phyloP scores from a whole-genome alignment of 1,140 invertebrate genomes.

The Drosophila gunungcola region DNA sequence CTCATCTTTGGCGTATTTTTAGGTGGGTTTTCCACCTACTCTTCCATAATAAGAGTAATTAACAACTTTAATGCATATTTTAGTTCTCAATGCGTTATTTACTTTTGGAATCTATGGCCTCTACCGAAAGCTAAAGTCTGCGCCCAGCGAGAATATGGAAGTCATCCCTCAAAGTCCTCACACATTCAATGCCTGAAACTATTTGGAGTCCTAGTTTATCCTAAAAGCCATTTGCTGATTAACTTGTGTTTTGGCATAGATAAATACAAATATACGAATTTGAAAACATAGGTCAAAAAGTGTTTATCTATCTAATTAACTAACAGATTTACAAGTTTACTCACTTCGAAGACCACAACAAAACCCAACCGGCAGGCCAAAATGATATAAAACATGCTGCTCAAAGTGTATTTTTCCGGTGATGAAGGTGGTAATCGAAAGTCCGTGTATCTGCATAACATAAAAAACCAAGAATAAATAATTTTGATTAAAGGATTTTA shows the following conservation, averaged over 20 bases:
- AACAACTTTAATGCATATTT: neutral
- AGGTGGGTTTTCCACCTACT: slow-evolving; percentile 41
- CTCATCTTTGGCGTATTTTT: slow-evolving; percentile 77
- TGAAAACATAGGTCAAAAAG: neutral
- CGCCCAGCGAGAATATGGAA: slow-evolving; percentile 67
- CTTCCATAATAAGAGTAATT: too few relatives aligned
- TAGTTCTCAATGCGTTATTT: slow-evolving; percentile 72
- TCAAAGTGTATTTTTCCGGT: slow-evolving; percentile 89
- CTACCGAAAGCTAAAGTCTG: slow-evolving; percentile 67
- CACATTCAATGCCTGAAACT: slow-evolving; percentile 24
- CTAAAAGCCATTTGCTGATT: slow-evolving; percentile 4
- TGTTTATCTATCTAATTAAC: too few relatives aligned
- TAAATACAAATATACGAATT: slow-evolving; percentile 15
- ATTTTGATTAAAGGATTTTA: too few relatives aligned
- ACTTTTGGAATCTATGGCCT: slow-evolving; percentile 72
- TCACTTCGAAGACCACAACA: slow-evolving; percentile 96
- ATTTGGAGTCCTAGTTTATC: neutral
- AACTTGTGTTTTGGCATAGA: slow-evolving; percentile 20
- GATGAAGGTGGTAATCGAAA: slow-evolving; percentile 91
- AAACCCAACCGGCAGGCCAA: slow-evolving; percentile 95
- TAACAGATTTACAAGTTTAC: slow-evolving; percentile 4
- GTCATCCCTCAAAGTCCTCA: slow-evolving; percentile 31
- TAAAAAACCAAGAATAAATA: neutral
- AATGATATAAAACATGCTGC: slow-evolving; percentile 95
- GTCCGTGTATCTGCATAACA: slow-evolving; percentile 86